A percentile compares a stretch with the other conserved stretches of the same genome.
phyloP scores from a whole-genome alignment of 2,113 vertebrate species.

The Micronycteris hirsuta region DNA sequence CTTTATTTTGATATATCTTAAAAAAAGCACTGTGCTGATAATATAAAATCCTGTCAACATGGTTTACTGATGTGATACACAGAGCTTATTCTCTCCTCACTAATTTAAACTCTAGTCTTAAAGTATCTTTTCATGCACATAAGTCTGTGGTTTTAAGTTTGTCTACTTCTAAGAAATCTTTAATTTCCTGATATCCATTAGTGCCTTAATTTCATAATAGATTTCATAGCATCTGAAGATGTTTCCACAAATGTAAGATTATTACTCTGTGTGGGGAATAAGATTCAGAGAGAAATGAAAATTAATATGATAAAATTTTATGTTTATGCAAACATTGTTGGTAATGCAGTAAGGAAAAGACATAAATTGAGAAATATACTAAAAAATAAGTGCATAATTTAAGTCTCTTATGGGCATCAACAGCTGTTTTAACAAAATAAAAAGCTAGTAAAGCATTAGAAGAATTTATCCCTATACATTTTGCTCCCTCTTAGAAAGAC shows the following conservation, averaged over 20 bases:
- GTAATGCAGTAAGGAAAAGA: neutral
- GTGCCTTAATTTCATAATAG: neutral
- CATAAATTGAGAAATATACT: neutral
- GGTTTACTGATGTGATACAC: neutral
- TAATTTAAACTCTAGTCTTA: neutral
- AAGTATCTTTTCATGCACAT: neutral
- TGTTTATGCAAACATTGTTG: conserved; percentile 1
- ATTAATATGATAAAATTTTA: neutral
- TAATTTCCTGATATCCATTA: neutral
- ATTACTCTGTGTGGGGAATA: neutral
- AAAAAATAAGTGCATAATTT: neutral
- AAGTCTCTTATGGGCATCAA: neutral
- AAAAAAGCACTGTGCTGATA: neutral
- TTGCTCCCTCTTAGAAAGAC: neutral
- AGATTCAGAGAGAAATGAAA: neutral
- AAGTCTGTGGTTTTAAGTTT: neutral
- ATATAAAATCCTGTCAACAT: neutral
- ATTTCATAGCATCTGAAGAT: neutral
- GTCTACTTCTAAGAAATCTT: neutral
- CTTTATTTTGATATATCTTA: neutral
- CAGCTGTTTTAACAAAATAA: neutral
- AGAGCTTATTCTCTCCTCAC: neutral
- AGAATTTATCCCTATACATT: neutral
- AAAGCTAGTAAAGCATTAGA: neutral
- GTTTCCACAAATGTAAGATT: neutral